Percentiles rank a stretch among this genome's conserved stretches.
Conservation (phyloP, 1,140 invertebrate genomes). For the Drosophila varians region DNA sequence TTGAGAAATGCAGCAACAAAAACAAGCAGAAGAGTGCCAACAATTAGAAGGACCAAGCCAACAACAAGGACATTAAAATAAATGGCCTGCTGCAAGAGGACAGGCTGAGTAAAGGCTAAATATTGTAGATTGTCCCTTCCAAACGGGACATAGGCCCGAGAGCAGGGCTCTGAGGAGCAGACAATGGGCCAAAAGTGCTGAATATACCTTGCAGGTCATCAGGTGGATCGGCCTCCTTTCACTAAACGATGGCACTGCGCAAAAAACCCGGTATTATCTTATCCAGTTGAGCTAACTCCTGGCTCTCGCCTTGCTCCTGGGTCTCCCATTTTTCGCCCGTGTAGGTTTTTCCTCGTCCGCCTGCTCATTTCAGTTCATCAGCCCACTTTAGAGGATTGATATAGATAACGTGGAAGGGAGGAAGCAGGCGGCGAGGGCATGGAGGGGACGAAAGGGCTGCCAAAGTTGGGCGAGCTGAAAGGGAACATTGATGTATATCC, state of each 20-base stretch:
- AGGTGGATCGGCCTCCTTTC: conserved; percentile 20
- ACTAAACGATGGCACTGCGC: background rate
- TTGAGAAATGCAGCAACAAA: conserved; percentile 67
- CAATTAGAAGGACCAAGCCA: conserved; percentile 27
- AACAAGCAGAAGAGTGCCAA: conserved; percentile 10
- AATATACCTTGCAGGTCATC: conserved; percentile 52
- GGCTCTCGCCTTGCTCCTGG: too few relatives aligned
- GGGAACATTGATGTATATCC: conserved; percentile 66
- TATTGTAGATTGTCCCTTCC: conserved; percentile 38
- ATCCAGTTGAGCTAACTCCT: too few relatives aligned
- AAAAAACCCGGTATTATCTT: background rate
- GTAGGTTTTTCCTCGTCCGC: background rate
- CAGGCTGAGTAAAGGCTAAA: conserved; percentile 26
- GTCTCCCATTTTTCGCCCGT: conserved; percentile 5
- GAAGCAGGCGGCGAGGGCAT: background rate
- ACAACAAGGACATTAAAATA: conserved; percentile 38
- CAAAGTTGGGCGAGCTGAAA: conserved; percentile 8
- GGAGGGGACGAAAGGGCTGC: background rate
- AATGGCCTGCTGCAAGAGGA: conserved; percentile 13
- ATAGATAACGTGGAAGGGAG: background rate
- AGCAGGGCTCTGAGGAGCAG: background rate
- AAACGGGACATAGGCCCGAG: background rate
- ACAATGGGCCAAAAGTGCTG: conserved; percentile 64
- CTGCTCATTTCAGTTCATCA: conserved; percentile 24
- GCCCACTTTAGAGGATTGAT: conserved; percentile 19